Percentiles rank a stretch among this genome's conserved stretches.
Conservation (phyloP, 2,888 invertebrate genomes). For the Pandemis cinnamomeana region DNA sequence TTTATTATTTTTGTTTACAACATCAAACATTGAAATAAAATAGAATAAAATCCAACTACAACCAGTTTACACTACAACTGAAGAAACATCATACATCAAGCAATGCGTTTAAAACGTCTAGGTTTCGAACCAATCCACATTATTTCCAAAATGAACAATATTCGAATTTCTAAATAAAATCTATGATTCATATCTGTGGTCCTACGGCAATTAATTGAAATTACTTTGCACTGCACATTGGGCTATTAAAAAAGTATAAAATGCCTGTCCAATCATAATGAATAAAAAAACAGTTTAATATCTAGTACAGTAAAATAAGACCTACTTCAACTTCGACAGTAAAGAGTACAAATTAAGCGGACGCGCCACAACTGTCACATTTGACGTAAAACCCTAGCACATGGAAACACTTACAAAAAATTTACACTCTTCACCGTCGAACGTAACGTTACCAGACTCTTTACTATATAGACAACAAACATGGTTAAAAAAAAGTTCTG, state of each 20-base stretch:
- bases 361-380: neutral
- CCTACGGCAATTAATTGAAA: neutral
- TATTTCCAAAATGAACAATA: neutral
- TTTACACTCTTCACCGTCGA: too few species aligned
- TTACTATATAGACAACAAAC: too few species aligned
- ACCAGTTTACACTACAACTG: neutral
- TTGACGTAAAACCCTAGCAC: too few species aligned
- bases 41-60: neutral
- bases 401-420: too few species aligned
- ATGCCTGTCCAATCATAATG: neutral
- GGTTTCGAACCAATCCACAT: neutral
- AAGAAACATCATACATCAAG: neutral
- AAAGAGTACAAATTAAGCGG: neutral
- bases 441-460: too few species aligned
- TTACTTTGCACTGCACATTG: neutral
- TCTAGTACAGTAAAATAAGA: neutral
- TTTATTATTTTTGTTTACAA: neutral
- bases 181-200: neutral
- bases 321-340: neutral
- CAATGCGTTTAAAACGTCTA: neutral
- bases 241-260: neutral
- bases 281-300: neutral
- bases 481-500: too few species aligned
- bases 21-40: constrained; percentile 7
- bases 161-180: neutral